Conservation (phyloP, 2,888 invertebrate genomes). For the Acrobasis suavella region DNA sequence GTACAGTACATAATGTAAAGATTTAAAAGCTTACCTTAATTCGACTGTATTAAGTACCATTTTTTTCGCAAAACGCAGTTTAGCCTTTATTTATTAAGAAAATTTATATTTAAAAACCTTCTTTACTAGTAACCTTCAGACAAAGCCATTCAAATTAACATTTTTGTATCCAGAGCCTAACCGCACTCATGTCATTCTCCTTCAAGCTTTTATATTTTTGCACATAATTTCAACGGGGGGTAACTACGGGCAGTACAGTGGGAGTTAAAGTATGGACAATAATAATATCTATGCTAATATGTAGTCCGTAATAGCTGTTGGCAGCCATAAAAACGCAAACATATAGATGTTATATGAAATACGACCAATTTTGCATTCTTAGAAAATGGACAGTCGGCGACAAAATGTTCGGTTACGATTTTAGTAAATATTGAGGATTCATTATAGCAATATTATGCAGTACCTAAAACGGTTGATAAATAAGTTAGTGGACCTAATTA, state of each 20-base stretch:
- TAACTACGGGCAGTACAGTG: conserved; percentile 11
- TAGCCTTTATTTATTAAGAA: neutral
- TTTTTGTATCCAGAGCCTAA: conserved; percentile 3
- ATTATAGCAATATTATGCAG: no score
- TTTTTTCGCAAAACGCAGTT: no score
- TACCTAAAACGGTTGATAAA: no score
- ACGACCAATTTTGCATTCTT: neutral
- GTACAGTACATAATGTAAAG: no score
- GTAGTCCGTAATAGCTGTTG: conserved; percentile 14
- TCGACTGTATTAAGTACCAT: no score
- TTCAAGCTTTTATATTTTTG: conserved; percentile 20
- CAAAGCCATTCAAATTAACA: conserved; percentile 5
- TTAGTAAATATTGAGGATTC: no score
- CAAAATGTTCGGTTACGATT: neutral
- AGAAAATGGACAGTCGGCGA: neutral
- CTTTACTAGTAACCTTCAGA: neutral
- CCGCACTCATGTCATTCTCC: conserved; percentile 10
- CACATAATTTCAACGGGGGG: conserved; percentile 19
- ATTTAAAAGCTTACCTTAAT: no score
- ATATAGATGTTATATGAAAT: conserved; percentile 2
- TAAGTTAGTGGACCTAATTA: no score
- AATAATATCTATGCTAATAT: conserved; percentile 22
- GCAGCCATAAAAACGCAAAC: conserved; percentile 7
- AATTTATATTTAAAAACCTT: neutral
- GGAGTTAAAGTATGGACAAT: conserved; percentile 12